Conservation (phyloP, 2,797 vertebrate species). For the Poecilia velifera region DNA sequence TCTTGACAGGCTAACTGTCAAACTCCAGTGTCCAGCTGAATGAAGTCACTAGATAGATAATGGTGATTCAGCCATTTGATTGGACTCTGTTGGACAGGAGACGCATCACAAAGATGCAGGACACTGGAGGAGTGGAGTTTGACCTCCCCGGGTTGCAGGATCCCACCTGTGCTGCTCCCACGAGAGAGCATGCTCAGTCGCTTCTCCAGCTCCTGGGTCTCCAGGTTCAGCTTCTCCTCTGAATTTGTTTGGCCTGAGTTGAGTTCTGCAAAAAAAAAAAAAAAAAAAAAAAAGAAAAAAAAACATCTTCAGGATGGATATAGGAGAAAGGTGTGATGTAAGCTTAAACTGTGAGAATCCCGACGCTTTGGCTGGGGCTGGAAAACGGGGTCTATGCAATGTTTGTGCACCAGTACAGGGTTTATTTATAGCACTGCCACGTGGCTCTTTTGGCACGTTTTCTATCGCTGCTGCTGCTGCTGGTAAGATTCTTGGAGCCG, state of each 20-base stretch:
- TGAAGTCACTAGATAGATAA: neutral
- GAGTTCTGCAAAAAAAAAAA: slow-evolving; percentile 72
- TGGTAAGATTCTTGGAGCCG: slow-evolving; percentile 30
- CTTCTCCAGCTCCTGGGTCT: slow-evolving; percentile 91
- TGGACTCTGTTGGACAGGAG: neutral
- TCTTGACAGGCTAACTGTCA: neutral
- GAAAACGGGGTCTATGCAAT: slow-evolving; percentile 49
- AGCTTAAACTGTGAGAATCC: neutral
- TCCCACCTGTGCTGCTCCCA: slow-evolving; percentile 85
- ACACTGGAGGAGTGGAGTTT: neutral
- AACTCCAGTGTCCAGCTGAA: neutral
- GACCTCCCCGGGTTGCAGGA: neutral
- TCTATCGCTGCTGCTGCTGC: slow-evolving; percentile 18
- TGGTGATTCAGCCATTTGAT: neutral
- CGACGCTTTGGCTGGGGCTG: neutral
- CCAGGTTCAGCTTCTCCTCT: slow-evolving; percentile 88
- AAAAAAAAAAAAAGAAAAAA: slow-evolving; percentile 6
- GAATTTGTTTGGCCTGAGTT: slow-evolving; percentile 71
- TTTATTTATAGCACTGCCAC: slow-evolving; percentile 70
- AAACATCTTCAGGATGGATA: neutral
- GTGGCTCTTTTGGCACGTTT: slow-evolving; percentile 46
- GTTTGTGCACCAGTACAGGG: slow-evolving; percentile 48
- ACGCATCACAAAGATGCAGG: neutral
- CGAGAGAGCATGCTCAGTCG: slow-evolving; percentile 91
- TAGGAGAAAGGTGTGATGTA: neutral